Evolutionary conservation across 2,888 invertebrate species (phyloP).

Genomic region (Zonitis immaculata): DNA sequence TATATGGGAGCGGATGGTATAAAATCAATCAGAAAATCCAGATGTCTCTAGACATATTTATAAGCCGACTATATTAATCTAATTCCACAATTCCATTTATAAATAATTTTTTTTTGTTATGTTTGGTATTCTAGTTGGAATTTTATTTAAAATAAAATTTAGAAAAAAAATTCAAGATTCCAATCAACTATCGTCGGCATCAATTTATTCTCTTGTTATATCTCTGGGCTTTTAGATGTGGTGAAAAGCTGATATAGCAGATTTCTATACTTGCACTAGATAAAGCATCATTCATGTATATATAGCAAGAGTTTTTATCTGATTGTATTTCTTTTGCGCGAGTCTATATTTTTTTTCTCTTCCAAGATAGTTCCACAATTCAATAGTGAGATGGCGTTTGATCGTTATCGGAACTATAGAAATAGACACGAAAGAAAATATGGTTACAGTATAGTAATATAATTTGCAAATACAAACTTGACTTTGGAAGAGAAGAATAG

Average conservation of each 20-base stretch:
- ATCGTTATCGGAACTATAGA: no score
- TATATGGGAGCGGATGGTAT: slow-evolving; percentile 25
- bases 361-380: no score
- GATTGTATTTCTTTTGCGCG: slow-evolving; percentile 12
- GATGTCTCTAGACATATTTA: no score
- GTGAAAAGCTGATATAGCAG: slow-evolving; percentile 10
- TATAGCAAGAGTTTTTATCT: slow-evolving; percentile 2
- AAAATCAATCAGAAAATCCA: slow-evolving; percentile 31
- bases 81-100: no score
- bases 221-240: background rate
- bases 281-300: background rate
- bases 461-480: no score
- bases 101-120: no score
- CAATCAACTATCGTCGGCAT: background rate
- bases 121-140: background rate
- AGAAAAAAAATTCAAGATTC: background rate
- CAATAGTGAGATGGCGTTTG: no score
- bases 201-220: background rate
- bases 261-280: background rate
- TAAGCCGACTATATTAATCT: no score
- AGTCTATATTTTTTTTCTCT: slow-evolving; percentile 5
- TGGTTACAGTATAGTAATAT: no score
- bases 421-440: no score
- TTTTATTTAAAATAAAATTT: no score
- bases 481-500: no score